A percentile compares a stretch with the other conserved stretches of the same genome.
These are phyloP conservation scores for Oriolus oriolus DNA, from an alignment of 2,113 vertebrate genomes.

Conservation along the genomic window DNA sequence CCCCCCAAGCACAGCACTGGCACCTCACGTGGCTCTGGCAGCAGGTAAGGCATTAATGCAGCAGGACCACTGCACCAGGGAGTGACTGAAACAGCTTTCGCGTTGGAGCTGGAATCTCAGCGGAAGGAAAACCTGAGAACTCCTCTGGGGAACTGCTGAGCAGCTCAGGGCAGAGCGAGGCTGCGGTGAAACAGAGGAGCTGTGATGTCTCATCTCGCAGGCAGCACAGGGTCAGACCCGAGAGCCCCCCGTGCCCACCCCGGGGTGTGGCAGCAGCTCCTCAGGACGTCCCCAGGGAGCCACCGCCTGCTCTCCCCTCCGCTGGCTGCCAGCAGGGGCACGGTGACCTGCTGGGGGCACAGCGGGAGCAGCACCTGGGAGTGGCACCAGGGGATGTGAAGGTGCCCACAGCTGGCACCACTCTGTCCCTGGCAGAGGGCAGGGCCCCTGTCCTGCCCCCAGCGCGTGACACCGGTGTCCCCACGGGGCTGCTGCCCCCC, in stretches of 20 bases:
- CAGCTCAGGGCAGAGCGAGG: fast-evolving
- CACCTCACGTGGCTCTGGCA: not conserved
- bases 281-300: not conserved
- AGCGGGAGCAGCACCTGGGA: fast-evolving
- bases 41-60: not conserved
- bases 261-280: fast-evolving
- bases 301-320: not conserved
- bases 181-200: not conserved
- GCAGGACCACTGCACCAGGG: not conserved
- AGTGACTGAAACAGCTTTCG: not conserved
- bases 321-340: not conserved
- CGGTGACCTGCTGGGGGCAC: not conserved
- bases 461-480: fast-evolving
- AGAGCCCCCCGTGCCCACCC: not conserved
- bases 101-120: not conserved
- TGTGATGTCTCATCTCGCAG: not conserved
- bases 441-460: not conserved
- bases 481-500: not conserved
- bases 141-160: not conserved
- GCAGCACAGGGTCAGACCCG: not conserved
- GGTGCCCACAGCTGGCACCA: fast-evolving
- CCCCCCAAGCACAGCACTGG: not conserved
- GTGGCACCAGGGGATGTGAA: fast-evolving
- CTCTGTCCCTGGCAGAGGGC: not conserved
- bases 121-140: not conserved